Evolutionary conservation across 2,888 invertebrate species (phyloP).

Genomic region (Eubasilissa splendida): DNA sequence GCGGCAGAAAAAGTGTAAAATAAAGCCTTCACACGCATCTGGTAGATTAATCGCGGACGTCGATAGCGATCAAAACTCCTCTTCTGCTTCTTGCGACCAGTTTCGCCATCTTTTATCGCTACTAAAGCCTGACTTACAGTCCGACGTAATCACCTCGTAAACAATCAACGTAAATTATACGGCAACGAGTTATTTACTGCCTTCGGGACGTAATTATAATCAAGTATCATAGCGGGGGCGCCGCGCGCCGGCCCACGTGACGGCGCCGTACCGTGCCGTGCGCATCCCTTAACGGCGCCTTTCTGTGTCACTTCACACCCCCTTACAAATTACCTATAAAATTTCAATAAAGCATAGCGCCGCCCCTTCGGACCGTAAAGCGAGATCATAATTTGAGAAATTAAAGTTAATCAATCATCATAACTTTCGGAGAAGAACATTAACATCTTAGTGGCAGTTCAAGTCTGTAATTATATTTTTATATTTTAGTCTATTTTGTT

Average conservation of each 20-base stretch:
- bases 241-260: background rate
- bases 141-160: constrained; percentile 58
- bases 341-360: constrained; percentile 56
- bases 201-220: constrained; percentile 57
- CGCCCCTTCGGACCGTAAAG: constrained; percentile 26
- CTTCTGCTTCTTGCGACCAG: constrained; percentile 22
- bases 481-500: too few species aligned
- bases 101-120: constrained; percentile 50
- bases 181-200: constrained; percentile 58
- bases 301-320: constrained; percentile 36
- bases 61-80: constrained; percentile 47
- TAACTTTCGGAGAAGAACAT: constrained; percentile 20
- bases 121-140: constrained; percentile 53
- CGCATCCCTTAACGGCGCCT: background rate
- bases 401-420: constrained; percentile 37
- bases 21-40: constrained; percentile 42
- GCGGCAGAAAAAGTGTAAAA: constrained; percentile 30
- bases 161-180: constrained; percentile 59
- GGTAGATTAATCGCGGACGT: constrained; percentile 51
- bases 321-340: constrained; percentile 58
- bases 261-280: too few species aligned
- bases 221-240: constrained; percentile 44
- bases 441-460: constrained; percentile 14
- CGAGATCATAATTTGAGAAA: constrained; percentile 35
- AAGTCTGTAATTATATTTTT: constrained; percentile 18